Base-by-base conservation (phyloP, 1,140 invertebrate genomes). In the Anthonomus grandis region DNA sequence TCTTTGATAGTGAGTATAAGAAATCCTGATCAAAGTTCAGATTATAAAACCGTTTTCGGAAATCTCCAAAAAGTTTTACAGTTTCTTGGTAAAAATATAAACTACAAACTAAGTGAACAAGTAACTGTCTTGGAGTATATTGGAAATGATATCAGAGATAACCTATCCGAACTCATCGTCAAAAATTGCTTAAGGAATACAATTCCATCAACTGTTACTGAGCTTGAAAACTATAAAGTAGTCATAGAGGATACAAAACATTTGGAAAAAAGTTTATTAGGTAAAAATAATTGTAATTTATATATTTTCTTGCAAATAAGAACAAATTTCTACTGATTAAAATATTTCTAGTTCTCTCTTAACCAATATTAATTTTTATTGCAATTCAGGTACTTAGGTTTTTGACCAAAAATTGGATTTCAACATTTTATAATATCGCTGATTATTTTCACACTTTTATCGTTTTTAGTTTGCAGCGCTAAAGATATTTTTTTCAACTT, bases 161-260 rank as follows among this genome's bases (percentile, higher is more conserved):
- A 84, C 48, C 81, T 91, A 59, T 78, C 83, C 5, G 77, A 84
- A 10, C 66, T 80, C 12, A 74, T 93, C n/a, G 81, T 89, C 2
- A 79, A 85, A 47, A 79, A 90, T 63, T 92, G 89, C 64, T 78
- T 93, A 2, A 77, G 83, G 17, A 76, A 83, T 59, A 86, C 87
- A 0, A 84, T 93, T 63, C 91, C 91, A 2, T 83, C 81, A 52
- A 86, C 81, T 51, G 83, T 80, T 57, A 79, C 81, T 38, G 85
- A 90, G 53, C 71, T 91, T 27, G 78, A 86, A 62, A 76, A 75
- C 5, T 91, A 87, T 69, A 73, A 78, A 4, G 73, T 75, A 22
- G 79, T 90, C 2, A 80, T 86, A 10, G 68, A 78, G 3, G 78
- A 82, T 49, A 86, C 89, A 44, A 67, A 81, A 38, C 74, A 81